phyloP scores from a whole-genome alignment of 1,140 invertebrate species.

The Ganaspis sp. region DNA sequence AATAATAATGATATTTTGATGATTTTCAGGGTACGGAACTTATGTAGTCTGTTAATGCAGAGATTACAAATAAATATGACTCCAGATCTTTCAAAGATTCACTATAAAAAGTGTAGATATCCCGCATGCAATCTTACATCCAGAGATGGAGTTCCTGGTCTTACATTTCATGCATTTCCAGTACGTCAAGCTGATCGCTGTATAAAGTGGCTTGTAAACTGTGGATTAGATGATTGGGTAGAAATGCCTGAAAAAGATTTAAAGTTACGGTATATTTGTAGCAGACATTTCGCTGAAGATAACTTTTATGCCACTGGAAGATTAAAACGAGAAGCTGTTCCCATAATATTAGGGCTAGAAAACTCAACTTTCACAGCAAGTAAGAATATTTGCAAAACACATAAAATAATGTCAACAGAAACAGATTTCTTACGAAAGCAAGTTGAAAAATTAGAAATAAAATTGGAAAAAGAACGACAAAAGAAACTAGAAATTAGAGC shows the following conservation, averaged over 20 bases:
- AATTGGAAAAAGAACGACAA: conserved; percentile 8
- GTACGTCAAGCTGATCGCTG: conserved; percentile 5
- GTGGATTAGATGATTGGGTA: conserved; percentile 13
- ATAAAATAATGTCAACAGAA: background rate
- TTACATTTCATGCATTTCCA: conserved; percentile 17
- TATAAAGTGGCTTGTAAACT: background rate
- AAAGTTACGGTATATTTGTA: conserved; percentile 3
- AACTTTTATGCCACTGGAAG: conserved; percentile 21
- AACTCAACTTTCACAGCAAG: background rate
- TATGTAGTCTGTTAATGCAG: background rate
- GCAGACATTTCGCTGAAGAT: background rate
- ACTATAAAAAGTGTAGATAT: conserved; percentile 11
- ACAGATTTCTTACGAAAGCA: background rate
- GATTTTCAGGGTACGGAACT: background rate
- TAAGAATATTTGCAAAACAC: background rate
- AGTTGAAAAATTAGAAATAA: conserved; percentile 9
- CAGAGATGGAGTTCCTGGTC: background rate
- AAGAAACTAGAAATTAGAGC: background rate
- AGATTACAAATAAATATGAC: background rate
- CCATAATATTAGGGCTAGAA: background rate
- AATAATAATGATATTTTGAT: background rate
- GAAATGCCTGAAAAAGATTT: conserved; percentile 17
- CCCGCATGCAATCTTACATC: conserved; percentile 9
- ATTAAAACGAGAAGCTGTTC: conserved; percentile 5
- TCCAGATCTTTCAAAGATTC: background rate